phyloP scores from a whole-genome alignment of 2,888 invertebrate species.

The Druceiella hillmani region DNA sequence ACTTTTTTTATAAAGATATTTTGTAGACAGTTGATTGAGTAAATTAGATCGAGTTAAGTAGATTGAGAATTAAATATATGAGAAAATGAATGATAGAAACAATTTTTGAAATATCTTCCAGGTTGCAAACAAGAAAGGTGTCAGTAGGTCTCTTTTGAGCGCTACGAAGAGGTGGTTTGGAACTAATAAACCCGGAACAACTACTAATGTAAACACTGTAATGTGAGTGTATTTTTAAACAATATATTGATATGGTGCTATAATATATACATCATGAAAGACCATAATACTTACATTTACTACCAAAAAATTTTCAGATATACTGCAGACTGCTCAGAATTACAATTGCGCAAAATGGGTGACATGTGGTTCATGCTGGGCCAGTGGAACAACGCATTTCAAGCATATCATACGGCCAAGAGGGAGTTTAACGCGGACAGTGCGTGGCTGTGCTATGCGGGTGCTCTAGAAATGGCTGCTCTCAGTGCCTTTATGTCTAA shows the following conservation, averaged over 20 bases:
- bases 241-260: constrained; percentile 2
- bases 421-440: constrained; percentile 95
- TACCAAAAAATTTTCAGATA: too few species aligned
- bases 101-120: constrained; percentile 29
- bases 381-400: constrained; percentile 87
- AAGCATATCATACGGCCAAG: constrained; percentile 94
- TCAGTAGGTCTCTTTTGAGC: constrained; percentile 87
- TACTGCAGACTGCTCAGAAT: constrained; percentile 78
- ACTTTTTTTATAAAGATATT: too few species aligned
- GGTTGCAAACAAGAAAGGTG: constrained; percentile 84
- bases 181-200: constrained; percentile 77
- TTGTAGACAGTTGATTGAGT: too few species aligned
- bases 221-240: constrained; percentile 57
- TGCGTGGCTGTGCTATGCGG: constrained; percentile 96
- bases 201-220: constrained; percentile 70
- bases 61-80: too few species aligned
- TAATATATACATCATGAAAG: constrained; percentile 4
- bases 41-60: too few species aligned
- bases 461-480: constrained; percentile 95
- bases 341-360: constrained; percentile 87
- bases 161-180: constrained; percentile 96
- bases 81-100: too few species aligned
- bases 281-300: not conserved
- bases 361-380: constrained; percentile 97
- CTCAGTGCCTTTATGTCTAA: constrained; percentile 86